Evolutionary conservation across 2,113 vertebrate species (phyloP), one percentile per base, ranked within the genome.

Genomic region (Fulica atra): DNA sequence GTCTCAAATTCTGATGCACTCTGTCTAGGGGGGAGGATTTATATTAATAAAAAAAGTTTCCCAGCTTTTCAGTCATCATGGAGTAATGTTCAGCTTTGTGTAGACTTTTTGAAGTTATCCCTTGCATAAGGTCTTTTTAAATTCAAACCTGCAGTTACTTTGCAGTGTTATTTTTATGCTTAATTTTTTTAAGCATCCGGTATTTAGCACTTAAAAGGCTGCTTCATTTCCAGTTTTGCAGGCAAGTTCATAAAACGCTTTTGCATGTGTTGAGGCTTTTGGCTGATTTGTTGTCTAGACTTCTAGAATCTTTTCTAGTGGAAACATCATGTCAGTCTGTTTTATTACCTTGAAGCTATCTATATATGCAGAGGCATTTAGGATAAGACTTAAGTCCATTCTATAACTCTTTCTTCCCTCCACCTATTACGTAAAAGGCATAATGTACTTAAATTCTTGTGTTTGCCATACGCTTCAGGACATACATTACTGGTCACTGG

Each of bases 251-350:
- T 69, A 73, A 92, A 85, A 89, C 53, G 57, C 35, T 92, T 96
- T 93, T 88, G n/a, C 77, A 81, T 63, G 77, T 92, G 73, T 81
- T 88, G 63, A 74, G 31, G 70, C 72, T 79, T 86, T 95, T 82
- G 81, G 57, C 91, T 51, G 53, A 65, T 91, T 57, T 93, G 72
- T 87, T 86, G 36, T 68, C 86, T 91, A 56, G 78, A 53, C 92
- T 88, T 95, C 88, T 83, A 42, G 35, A 60, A 46, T 84, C 20
- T 90, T 85, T 70, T 82, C 44, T 66, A 56, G 66, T 81, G 69
- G 57, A 92, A 93, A 42, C 40, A 54, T 50, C 28, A 12, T 38
- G 15, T 42, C n/a, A 38, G 51, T 65, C 63, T 73, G 24, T 54
- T 66, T 74, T 68, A 35, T 48, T 95, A 48, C 57, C 29, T 74